Evolutionary conservation across 2,888 invertebrate genomes (phyloP).

Genomic region (Cryptocephalus moraei): DNA sequence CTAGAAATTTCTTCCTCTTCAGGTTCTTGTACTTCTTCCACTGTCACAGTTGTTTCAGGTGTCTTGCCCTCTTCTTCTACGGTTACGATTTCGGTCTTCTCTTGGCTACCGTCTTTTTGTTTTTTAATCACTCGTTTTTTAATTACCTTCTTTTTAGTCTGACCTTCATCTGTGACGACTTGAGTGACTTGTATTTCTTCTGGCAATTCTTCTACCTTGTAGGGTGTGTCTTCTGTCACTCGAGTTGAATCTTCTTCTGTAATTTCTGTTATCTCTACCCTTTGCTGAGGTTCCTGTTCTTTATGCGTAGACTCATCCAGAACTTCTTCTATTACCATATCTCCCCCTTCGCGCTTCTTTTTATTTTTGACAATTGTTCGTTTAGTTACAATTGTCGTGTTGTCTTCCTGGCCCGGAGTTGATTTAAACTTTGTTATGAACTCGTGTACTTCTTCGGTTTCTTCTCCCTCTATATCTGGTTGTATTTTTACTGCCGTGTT

Average conservation of each 20-base stretch:
- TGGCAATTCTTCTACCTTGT: constrained; percentile 15
- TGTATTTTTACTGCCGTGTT: constrained; percentile 32
- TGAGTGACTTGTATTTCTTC: constrained; percentile 26
- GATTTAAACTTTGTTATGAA: constrained; percentile 49
- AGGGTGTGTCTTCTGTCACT: neutral
- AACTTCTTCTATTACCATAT: constrained; percentile 45
- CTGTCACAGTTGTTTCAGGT: constrained; percentile 25
- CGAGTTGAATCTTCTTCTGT: neutral
- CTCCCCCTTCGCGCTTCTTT: constrained; percentile 29
- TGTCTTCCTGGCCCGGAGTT: constrained; percentile 42
- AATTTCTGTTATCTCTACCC: constrained; percentile 19
- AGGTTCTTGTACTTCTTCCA: constrained; percentile 18
- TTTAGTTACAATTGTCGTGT: constrained; percentile 47
- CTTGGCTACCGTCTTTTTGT: constrained; percentile 24
- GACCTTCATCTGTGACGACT: constrained; percentile 24
- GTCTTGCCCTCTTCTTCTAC: constrained; percentile 23
- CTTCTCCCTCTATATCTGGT: constrained; percentile 29
- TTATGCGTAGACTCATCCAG: constrained; percentile 30
- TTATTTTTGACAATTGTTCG: constrained; percentile 42
- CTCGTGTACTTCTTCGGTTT: constrained; percentile 47
- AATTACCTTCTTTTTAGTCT: constrained; percentile 19
- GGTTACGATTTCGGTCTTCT: constrained; percentile 34
- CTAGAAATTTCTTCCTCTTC: constrained; percentile 16
- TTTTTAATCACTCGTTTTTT: constrained; percentile 28
- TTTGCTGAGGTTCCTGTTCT: constrained; percentile 12